Percentiles rank a stretch among this genome's conserved stretches.
Conservation (phyloP, 2,113 vertebrate species). For the Cromileptes altivelis region DNA sequence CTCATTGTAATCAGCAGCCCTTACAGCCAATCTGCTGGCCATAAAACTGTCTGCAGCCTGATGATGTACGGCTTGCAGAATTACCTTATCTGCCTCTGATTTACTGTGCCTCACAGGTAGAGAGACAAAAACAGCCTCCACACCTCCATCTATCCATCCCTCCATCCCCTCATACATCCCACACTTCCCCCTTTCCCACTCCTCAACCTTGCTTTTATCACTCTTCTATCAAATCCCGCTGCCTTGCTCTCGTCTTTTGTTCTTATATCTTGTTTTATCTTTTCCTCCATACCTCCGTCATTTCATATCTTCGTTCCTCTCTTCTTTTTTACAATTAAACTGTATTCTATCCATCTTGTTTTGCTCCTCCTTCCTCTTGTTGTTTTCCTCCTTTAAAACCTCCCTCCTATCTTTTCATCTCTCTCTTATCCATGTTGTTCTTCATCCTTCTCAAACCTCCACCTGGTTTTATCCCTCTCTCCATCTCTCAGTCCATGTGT, state of each 20-base stretch:
- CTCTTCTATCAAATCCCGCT: constrained; percentile 25
- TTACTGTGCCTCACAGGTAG: constrained; percentile 80
- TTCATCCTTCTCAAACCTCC: not conserved
- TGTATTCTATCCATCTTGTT: constrained; percentile 40
- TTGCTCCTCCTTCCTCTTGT: constrained; percentile 8
- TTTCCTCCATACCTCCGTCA: not conserved
- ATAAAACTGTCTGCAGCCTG: constrained; percentile 74
- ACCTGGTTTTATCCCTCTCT: not conserved
- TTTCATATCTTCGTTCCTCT: not conserved
- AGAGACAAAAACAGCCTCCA: constrained; percentile 75
- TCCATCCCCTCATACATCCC: constrained; percentile 46
- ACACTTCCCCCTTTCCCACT: not conserved
- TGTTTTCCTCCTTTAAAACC: not conserved
- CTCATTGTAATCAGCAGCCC: constrained; percentile 79
- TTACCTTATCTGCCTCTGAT: constrained; percentile 78
- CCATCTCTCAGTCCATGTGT: not conserved
- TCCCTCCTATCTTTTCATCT: not conserved
- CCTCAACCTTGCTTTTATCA: constrained; percentile 61
- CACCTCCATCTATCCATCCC: constrained; percentile 67
- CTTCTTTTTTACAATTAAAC: not conserved
- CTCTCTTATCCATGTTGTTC: not conserved
- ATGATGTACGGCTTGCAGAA: constrained; percentile 73
- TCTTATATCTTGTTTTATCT: constrained; percentile 17
- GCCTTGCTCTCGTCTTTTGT: constrained; percentile 24
- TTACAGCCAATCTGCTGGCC: constrained; percentile 80